Evolutionary conservation across 2,113 vertebrate genomes (phyloP), one percentile per base, ranked within the genome.

Genomic region (Rynchops niger): DNA sequence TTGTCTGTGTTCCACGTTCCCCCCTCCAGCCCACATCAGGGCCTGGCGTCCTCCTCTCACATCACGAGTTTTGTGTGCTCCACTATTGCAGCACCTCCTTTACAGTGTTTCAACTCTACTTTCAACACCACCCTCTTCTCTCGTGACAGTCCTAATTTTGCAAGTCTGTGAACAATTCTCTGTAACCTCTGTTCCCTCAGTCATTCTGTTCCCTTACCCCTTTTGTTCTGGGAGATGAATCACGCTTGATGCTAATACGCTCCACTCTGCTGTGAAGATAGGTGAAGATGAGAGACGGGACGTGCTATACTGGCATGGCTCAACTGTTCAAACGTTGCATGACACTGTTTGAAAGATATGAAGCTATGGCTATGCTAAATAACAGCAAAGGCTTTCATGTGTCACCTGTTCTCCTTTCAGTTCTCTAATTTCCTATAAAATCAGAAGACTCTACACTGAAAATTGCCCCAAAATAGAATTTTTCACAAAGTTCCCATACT

Each of bases 181-280:
- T 7, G 67, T 49, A 83, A 92, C 53, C 50, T 81, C 82, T 73
- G 94, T 91, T 94, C 32, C 17, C 47, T 66, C 67, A 73, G 76
- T 70, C 76, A 83, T 34, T 81, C 77, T 86, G 30, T 32, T 81
- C 58, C 79, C 29, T 88, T n/a, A 86, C 17, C 43, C 49, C 9
- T 92, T 95, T 88, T 94, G 88, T 90, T 95, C 67, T 90, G 49
- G 82, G 42, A 93, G 74, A 90, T 86, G 36, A 95, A 92, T 88
- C 76, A 66, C 59, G 61, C 49, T 20, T 11, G 17, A 86, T 77
- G 82, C 53, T 86, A 81, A 93, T 62, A 58, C 4, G 11, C 36
- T 80, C 74, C 79, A 77, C 45, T 65, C 63, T 72, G 1, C 63
- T 58, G 27, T 61, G 43, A 73, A 92, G 83, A 40, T 0, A 80